Evolutionary conservation across 2,113 vertebrate species (phyloP).

Genomic region (Podiceps cristatus): DNA sequence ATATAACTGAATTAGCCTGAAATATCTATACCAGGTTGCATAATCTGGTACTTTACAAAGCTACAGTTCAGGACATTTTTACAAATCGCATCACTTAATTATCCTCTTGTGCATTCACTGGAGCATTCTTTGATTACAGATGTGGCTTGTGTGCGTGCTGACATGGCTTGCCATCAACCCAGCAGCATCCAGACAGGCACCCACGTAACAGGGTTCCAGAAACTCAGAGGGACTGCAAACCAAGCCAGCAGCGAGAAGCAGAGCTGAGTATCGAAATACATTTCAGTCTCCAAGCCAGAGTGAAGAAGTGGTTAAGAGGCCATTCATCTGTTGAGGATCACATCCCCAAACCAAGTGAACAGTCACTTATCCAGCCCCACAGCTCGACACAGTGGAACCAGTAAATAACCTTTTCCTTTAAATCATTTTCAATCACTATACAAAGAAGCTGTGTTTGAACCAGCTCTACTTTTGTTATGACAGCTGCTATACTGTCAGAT

Average conservation of each 20-base stretch:
- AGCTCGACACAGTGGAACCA: background rate
- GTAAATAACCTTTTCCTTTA: background rate
- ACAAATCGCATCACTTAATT: background rate
- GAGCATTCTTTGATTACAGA: background rate
- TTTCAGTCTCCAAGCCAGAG: background rate
- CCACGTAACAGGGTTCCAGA: accelerated
- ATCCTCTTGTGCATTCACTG: background rate
- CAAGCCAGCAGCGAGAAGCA: background rate
- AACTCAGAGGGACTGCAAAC: background rate
- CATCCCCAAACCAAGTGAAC: background rate
- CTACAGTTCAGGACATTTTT: background rate
- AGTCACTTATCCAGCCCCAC: background rate
- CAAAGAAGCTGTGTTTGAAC: slow-evolving; percentile 31
- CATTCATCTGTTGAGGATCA: background rate
- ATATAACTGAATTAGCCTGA: background rate
- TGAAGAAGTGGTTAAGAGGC: background rate
- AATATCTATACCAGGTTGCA: background rate
- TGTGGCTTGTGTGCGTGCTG: accelerated
- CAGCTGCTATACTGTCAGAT: slow-evolving; percentile 33
- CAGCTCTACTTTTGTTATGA: slow-evolving; percentile 23
- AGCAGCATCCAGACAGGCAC: background rate
- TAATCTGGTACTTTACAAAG: background rate
- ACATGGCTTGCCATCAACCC: background rate
- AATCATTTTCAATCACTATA: background rate
- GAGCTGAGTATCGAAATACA: accelerated